Base-by-base conservation (phyloP, 2,797 vertebrate genomes). In the Chaunax sp. region DNA sequence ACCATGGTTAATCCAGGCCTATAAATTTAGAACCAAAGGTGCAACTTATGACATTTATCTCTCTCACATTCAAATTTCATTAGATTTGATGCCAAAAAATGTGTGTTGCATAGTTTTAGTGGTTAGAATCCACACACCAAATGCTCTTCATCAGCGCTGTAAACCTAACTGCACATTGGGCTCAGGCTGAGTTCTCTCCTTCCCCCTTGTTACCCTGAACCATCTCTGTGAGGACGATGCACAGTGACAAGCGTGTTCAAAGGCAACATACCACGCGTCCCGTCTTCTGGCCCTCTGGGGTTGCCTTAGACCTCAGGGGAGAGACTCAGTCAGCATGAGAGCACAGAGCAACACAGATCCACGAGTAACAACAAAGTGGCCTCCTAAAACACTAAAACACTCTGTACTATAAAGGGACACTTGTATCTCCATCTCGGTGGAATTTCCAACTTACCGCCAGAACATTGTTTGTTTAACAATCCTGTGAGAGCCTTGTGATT, bases 211-310 rank as follows among this genome's bases (percentile, higher is more conserved):
- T 58, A 61, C 63, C 55, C 59, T 52, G 53, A 57, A 69, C 62
- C 20, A 19, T 58, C n/a, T 73, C 73, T 58, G 61, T 87, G 81
- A 86, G 35, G 61, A 73, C 23, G 20, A 88, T 77, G 50, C 53
- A 65, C 67, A 68, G 73, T 85, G 89, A 89, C 82, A 87, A 74
- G 76, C 74, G 67, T 16, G 50, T 69, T 78, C 58, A 52, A 62
- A 64, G 49, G 62, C 54, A 64, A 46, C 33, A 9, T 74, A 54
- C 68, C 61, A 72, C 64, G 9, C 4, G 22, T 77, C 80, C 72
- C 35, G 2, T 75, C 69, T 72, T 50, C 53, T 50, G 57, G 80
- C 75, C 82, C 69, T 73, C 63, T 58, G 73, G 78, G 75, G 47
- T 44, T 44, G 50, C 58, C 63, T 67, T 45, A 41, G 69, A 76